Conservation (phyloP, 2,888 invertebrate species). For the Tigriopus californicus region DNA sequence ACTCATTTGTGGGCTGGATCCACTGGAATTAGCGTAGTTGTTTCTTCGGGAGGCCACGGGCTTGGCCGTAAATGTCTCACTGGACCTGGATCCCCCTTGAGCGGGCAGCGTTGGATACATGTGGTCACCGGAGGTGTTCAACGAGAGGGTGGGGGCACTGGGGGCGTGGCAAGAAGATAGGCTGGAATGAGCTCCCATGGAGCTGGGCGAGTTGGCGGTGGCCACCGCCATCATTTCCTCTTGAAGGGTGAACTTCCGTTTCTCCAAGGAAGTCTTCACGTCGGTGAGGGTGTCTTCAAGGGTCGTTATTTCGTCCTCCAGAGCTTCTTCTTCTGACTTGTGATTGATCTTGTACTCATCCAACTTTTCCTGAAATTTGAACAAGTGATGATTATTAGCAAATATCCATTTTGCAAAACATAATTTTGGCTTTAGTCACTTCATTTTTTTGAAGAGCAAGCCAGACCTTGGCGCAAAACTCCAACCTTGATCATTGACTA, state of each 20-base stretch:
- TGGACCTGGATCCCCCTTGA: too few species aligned
- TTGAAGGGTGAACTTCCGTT: background rate
- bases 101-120: constrained; percentile 1
- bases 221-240: background rate
- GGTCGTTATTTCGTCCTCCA: background rate
- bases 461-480: too few species aligned
- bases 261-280: constrained; percentile 3
- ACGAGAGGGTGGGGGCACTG: background rate
- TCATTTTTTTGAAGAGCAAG: too few species aligned
- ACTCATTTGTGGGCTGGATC: constrained; percentile 2
- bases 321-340: background rate
- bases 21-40: background rate
- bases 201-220: too few species aligned
- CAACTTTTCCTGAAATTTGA: background rate
- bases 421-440: too few species aligned
- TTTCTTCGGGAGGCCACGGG: too few species aligned
- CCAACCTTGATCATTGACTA: too few species aligned
- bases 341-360: constrained; percentile 9
- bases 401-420: too few species aligned
- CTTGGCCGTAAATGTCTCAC: too few species aligned
- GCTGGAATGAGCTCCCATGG: too few species aligned
- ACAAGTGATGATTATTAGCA: too few species aligned
- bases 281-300: background rate
- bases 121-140: background rate
- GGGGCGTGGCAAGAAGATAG: background rate